A percentile compares a stretch with the other conserved stretches of the same genome.
Evolutionary conservation across 2,888 invertebrate genomes (phyloP).

Genomic region (Ommatoiulus sabulosus): DNA sequence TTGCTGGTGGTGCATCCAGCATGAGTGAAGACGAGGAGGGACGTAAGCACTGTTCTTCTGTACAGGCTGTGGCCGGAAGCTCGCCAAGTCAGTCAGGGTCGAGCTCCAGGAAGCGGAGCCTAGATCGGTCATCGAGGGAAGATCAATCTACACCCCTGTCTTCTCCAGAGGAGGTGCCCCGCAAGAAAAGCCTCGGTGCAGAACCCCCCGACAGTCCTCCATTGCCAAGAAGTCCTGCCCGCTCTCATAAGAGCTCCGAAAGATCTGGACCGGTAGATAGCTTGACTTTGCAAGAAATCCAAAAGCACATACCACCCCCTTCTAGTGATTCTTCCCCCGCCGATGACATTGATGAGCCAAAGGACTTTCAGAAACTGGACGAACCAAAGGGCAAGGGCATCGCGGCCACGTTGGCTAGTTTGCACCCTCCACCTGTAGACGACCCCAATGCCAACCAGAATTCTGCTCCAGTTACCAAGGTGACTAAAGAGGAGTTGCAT

Average conservation of each 20-base stretch:
- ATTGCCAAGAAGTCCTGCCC: neutral
- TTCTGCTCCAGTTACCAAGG: neutral
- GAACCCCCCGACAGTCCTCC: slow-evolving; percentile 19
- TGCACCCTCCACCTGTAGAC: neutral
- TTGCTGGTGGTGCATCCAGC: neutral
- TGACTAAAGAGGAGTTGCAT: slow-evolving; percentile 67
- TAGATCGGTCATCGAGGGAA: slow-evolving; percentile 59
- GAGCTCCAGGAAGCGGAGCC: slow-evolving; percentile 59
- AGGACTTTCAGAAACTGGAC: neutral
- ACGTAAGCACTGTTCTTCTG: slow-evolving; percentile 8
- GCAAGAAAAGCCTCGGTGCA: slow-evolving; percentile 57
- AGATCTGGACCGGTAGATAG: slow-evolving; percentile 58
- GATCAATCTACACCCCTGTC: slow-evolving; percentile 58
- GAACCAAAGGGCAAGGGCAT: neutral
- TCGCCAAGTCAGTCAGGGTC: slow-evolving; percentile 56
- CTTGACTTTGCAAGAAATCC: slow-evolving; percentile 56
- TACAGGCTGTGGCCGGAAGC: slow-evolving; percentile 48
- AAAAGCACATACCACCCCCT: slow-evolving; percentile 60
- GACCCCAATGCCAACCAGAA: slow-evolving; percentile 34
- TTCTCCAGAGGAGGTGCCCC: slow-evolving; percentile 60
- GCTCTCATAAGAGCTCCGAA: neutral
- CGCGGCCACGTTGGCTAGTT: slow-evolving; percentile 24
- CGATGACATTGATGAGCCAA: slow-evolving; percentile 12
- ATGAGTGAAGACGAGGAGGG: slow-evolving; percentile 47
- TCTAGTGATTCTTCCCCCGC: slow-evolving; percentile 29